These are phyloP conservation scores for Nanorana parkeri DNA, from an alignment of 2,113 vertebrate species.

Conservation along the genomic window DNA sequence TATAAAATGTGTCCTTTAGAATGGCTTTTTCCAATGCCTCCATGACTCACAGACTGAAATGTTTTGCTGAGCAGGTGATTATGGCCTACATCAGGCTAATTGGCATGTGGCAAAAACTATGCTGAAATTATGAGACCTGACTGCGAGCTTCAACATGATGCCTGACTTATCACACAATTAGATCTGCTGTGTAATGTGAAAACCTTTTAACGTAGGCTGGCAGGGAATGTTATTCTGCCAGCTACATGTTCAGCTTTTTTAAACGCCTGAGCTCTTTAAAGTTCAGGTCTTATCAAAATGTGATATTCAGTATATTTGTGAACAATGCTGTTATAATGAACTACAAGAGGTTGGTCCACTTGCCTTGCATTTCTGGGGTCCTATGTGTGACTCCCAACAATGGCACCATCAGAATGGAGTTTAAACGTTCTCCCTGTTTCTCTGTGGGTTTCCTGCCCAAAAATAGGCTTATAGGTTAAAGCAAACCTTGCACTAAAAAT, in stretches of 20 bases:
- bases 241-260: background rate
- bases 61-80: conserved; percentile 33
- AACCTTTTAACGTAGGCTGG: background rate
- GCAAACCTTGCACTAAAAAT: too few relatives aligned
- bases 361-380: too few relatives aligned
- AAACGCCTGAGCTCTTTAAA: background rate
- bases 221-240: background rate
- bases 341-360: too few relatives aligned
- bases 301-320: too few relatives aligned
- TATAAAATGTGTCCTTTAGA: background rate
- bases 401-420: too few relatives aligned
- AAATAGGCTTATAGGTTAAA: too few relatives aligned
- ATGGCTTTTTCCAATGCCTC: background rate
- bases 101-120: conserved; percentile 15
- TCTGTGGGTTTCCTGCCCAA: too few relatives aligned
- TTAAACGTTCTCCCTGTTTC: too few relatives aligned
- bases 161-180: conserved; percentile 25
- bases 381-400: too few relatives aligned
- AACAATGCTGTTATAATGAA: too few relatives aligned
- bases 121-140: background rate
- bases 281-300: too few relatives aligned
- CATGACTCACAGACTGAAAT: conserved; percentile 8
- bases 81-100: conserved; percentile 19
- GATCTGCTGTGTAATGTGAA: background rate
- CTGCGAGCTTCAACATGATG: conserved; percentile 11